Conservation (phyloP, 2,113 vertebrate species). For the Lepisosteus oculatus region DNA sequence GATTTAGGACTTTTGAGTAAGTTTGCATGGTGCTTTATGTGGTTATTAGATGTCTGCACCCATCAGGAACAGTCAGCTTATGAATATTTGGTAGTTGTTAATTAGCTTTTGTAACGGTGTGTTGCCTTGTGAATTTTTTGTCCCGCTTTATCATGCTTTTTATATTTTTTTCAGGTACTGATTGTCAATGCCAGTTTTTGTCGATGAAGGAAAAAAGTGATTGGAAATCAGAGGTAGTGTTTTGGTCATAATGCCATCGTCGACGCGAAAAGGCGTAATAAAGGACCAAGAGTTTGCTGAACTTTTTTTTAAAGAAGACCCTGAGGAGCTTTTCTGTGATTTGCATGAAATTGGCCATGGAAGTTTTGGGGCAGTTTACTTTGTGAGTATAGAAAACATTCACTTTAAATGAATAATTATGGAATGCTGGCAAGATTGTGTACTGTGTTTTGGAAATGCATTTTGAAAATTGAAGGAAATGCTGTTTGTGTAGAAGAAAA, state of each 20-base stretch:
- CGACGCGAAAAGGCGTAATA: conserved; percentile 61
- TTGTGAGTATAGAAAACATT: conserved; percentile 55
- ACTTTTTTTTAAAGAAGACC: conserved; percentile 77
- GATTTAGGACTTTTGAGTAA: no score
- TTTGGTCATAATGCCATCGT: conserved; percentile 71
- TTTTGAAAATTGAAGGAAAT: no score
- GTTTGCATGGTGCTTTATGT: no score
- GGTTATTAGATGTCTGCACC: no score
- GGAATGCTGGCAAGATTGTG: no score
- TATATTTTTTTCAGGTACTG: conserved; percentile 28
- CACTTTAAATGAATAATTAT: background rate
- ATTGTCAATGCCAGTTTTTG: conserved; percentile 62
- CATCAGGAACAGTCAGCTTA: no score
- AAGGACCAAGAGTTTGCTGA: conserved; percentile 67
- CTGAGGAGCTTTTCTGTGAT: conserved; percentile 74
- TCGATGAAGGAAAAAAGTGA: conserved; percentile 58
- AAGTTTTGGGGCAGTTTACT: conserved; percentile 77
- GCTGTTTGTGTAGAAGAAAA: no score
- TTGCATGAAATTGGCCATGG: conserved; percentile 78
- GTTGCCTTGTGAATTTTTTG: no score
- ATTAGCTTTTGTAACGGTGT: no score
- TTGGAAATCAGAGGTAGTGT: conserved; percentile 51
- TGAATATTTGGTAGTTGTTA: no score
- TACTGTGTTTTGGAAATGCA: no score
- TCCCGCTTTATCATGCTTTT: no score